phyloP scores from a whole-genome alignment of 2,888 invertebrate genomes.

The Stratiomys singularior region DNA sequence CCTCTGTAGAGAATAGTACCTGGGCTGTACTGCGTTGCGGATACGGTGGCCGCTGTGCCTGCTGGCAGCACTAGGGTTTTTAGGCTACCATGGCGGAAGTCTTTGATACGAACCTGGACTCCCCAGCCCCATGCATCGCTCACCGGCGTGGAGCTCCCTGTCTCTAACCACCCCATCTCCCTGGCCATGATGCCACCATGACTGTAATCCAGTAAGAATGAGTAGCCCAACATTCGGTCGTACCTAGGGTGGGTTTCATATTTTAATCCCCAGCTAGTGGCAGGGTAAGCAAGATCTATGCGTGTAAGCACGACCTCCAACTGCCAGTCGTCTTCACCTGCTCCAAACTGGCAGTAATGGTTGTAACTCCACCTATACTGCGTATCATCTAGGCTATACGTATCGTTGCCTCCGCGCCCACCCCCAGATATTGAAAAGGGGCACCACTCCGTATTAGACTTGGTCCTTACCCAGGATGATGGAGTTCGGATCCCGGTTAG shows the following conservation, averaged over 20 bases:
- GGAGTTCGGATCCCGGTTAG: background rate
- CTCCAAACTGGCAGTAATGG: too few species aligned
- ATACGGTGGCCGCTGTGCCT: background rate
- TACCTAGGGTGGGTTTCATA: slow-evolving; percentile 1
- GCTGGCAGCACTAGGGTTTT: background rate
- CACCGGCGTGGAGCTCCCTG: background rate
- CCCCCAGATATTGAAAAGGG: background rate
- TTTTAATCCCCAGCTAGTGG: background rate
- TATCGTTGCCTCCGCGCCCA: background rate
- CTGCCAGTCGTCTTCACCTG: too few species aligned
- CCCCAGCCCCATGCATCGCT: background rate
- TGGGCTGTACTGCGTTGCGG: background rate
- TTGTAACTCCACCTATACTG: too few species aligned
- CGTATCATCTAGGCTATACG: background rate
- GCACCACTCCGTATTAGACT: background rate
- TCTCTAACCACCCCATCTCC: background rate
- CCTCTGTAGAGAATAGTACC: background rate
- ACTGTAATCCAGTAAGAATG: background rate
- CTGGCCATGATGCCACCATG: background rate
- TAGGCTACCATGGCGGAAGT: background rate
- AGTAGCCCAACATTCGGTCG: too few species aligned
- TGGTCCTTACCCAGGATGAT: background rate
- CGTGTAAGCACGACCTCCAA: background rate
- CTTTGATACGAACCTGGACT: background rate
- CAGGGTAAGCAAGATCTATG: background rate